Percentiles rank a stretch among this genome's conserved stretches.
phyloP scores from a whole-genome alignment of 2,888 invertebrate species.

The Hirtodrosophila cameraria region DNA sequence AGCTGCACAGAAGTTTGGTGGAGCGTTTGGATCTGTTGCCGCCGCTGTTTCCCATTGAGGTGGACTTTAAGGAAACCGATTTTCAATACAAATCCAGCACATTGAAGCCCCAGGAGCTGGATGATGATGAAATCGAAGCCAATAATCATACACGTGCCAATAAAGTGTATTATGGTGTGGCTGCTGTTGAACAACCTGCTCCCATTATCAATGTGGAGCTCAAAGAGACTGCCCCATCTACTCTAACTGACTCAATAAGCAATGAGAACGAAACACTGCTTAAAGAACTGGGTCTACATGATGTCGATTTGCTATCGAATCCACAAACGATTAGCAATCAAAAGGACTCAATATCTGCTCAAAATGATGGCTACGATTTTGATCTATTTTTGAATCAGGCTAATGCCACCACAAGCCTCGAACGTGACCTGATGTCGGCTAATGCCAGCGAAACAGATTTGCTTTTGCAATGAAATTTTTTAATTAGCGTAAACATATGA shows the following conservation, averaged over 20 bases:
- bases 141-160: slow-evolving; percentile 17
- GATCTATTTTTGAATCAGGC: slow-evolving; percentile 80
- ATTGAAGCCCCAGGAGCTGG: slow-evolving; percentile 80
- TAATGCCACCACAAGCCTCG: slow-evolving; percentile 59
- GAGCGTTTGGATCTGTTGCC: slow-evolving; percentile 90
- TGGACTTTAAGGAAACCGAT: slow-evolving; percentile 95
- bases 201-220: slow-evolving; percentile 72
- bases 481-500: too few species aligned
- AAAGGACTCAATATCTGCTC: slow-evolving; percentile 56
- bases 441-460: slow-evolving; percentile 80
- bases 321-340: slow-evolving; percentile 72
- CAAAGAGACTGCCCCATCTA: slow-evolving; percentile 20
- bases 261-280: slow-evolving; percentile 82
- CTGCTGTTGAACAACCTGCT: slow-evolving; percentile 79
- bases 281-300: slow-evolving; percentile 86
- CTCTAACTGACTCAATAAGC: slow-evolving; percentile 18
- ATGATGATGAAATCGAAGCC: slow-evolving; percentile 78
- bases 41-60: slow-evolving; percentile 96
- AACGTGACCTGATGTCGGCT: slow-evolving; percentile 76
- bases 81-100: slow-evolving; percentile 91
- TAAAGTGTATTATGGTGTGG: slow-evolving; percentile 71
- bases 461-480: slow-evolving; percentile 64
- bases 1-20: slow-evolving; percentile 88
- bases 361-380: slow-evolving; percentile 73
- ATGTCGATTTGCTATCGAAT: slow-evolving; percentile 83